These are phyloP conservation scores for Drosophila lacertosa DNA, from an alignment of 1,140 invertebrate genomes.

Conservation along the genomic window DNA sequence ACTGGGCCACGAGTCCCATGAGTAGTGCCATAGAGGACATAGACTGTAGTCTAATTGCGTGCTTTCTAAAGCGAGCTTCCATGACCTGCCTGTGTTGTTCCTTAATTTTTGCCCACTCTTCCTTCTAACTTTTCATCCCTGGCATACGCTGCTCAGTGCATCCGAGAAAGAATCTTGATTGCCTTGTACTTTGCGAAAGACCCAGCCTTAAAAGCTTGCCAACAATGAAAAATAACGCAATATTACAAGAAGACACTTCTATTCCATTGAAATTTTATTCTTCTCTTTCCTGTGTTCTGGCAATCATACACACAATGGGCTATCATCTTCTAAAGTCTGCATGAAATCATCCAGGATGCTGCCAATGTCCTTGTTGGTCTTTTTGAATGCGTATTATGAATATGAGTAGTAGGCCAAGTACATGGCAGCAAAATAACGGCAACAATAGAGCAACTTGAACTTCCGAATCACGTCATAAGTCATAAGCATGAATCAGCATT, in stretches of 20 bases:
- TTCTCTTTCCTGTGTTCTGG: background rate
- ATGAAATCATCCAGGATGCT: constrained; percentile 2
- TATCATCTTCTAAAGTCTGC: background rate
- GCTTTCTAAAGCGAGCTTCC: constrained; percentile 21
- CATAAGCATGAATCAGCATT: constrained; percentile 11
- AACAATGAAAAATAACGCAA: constrained; percentile 27
- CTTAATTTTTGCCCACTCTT: background rate
- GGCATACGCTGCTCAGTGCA: constrained; percentile 9
- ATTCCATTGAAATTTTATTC: constrained; percentile 32
- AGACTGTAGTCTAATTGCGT: constrained; percentile 26
- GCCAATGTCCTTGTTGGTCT: constrained; percentile 16
- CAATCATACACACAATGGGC: constrained; percentile 3
- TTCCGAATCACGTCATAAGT: constrained; percentile 3
- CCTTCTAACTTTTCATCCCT: constrained; percentile 3
- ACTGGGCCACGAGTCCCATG: background rate
- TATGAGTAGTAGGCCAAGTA: constrained; percentile 8
- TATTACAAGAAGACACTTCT: constrained; percentile 17
- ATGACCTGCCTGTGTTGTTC: constrained; percentile 9
- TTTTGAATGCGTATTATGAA: constrained; percentile 2
- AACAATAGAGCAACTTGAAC: constrained; percentile 17
- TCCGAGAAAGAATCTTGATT: constrained; percentile 30
- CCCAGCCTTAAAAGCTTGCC: constrained; percentile 11
- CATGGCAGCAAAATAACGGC: background rate
- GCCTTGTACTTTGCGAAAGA: constrained; percentile 14
- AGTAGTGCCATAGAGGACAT: background rate